Evolutionary conservation across 2,797 vertebrate genomes (phyloP), one percentile per base, ranked within the genome.

Genomic region (Typhlichthys eigenmanni): DNA sequence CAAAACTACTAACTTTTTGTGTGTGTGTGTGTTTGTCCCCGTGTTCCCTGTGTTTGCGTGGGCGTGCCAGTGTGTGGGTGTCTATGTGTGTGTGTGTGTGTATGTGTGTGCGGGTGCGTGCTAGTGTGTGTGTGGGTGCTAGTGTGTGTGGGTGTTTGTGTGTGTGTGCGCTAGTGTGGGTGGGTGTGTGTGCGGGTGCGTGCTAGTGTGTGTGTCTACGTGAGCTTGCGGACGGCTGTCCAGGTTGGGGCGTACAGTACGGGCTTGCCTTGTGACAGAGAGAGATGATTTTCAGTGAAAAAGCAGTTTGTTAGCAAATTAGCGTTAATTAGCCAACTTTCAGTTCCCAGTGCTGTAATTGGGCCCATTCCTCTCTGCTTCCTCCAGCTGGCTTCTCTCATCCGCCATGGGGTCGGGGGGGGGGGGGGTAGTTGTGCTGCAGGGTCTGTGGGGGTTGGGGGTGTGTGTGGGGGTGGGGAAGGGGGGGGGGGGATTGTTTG

Each of bases 261-360:
- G 68, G 65, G 66, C 75, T 59, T 55, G 79, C 83, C 87, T 80
- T 86, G 83, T 83, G 85, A 89, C 82, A 77, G 82, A 88, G 84
- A 90, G 80, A 88, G 87, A 90, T 87, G 86, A 83, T 88, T 90
- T 85, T 83, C 81, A 82, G 85, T 87, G 81, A 87, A 88, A 89
- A 92, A 89, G 86, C 88, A 87, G 88, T 93, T 93, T 92, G 90
- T 93, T 91, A 91, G 90, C 90, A 84, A 92, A 93, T 94, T 92
- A 92, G 85, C 84, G 84, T 84, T 93, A 93, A 94, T 94, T 93
- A 92, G 88, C 90, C 84, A 91, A 92, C 89, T 91, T 93, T 91
- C 74, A 89, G 88, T 87, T 89, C 89, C 84, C 88, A 88, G 84
- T 88, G 88, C 89, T 87, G 87, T 93, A 93, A 93, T 93, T 93